Evolutionary conservation across 1,140 invertebrate genomes (phyloP), one percentile per base, ranked within the genome.

Genomic region (Megalopta genalis): DNA sequence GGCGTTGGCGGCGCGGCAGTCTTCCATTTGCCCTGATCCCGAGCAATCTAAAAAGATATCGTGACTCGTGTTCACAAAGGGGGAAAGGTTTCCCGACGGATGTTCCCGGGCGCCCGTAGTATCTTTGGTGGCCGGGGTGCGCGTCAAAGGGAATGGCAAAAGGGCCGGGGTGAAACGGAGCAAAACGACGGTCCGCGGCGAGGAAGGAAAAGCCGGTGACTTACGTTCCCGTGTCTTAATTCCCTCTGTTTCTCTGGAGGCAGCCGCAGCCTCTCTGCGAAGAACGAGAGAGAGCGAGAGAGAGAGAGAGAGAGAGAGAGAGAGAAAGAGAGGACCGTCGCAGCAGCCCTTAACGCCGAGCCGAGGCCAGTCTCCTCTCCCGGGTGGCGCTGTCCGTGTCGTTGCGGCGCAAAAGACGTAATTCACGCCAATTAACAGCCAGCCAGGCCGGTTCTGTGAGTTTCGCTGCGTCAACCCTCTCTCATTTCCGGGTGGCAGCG

Each of bases 351-450:
- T 16, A 46, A 66, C 52, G 7, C 39, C 60, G 37, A 46, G 7
- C 39, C 60, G 37, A 46, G 37, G 49, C 18, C 52, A 42, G 52
- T 32, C 14, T 32, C 14, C 27, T 32, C 54, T 14, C 42, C 42
- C 1, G 8, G n/a, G 18, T 42, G 14, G n/a, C 32, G 64, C n/a
- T 68, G 78, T 76, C 60, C 73, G 79, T 78, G 75, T 66, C 67
- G 75, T 81, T 78, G 75, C 67, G 74, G 64, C 68, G 84, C 74
- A 84, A 87, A 88, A 85, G 79, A 81, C 82, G 83, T 87, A 87
- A 83, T 89, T 88, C 80, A 74, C 72, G 87, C 76, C 86, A 88
- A 89, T 89, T 88, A 89, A 89, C 79, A 87, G 74, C 18, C 83
- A 82, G 39, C 62, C 73, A 59, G 57, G 39, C 37, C 60, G 39